Evolutionary conservation across 1,140 invertebrate species (phyloP), one percentile per base, ranked within the genome.

Genomic region (Panonychus citri): DNA sequence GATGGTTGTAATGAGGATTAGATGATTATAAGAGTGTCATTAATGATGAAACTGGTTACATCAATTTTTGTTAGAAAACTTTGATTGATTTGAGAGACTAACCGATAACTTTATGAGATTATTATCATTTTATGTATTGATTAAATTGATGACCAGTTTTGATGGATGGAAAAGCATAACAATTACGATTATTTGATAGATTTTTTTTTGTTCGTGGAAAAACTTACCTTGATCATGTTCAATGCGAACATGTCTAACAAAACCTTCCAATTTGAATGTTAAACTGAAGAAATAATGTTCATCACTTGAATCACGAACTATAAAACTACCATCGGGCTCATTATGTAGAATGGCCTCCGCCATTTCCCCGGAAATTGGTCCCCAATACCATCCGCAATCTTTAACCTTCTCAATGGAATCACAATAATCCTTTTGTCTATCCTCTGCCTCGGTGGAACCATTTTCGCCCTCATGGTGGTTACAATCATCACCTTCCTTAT

Each of bases 201-300:
- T n/a, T n/a, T n/a, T n/a, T n/a, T n/a, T n/a, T 26, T n/a, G n/a
- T n/a, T n/a, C n/a, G 21, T 43, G 4, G 17, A 61, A 62, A 34
- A 34, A 34, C 30, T 73, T 74, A 93, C 89, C 88, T 76, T 95
- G 88, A 75, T 91, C 85, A 70, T 95, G 88, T 72, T 95, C 90
- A 67, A 97, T 96, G 63, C 91, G 77, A 48, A 93, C 89, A 70
- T 96, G 90, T 60, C 89, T 77, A 55, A 95, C 82, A 63, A 82
- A 81, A 63, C 82, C 83, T 72, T 91, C 88, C 56, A 91, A 74
- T 71, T 90, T 91, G 72, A 95, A 95, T 39, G 88, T 93, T 50
- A 97, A 73, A 55, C 88, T 93, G 69, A 96, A 93, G 64, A 97
- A 93, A 71, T 96, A 95, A 71, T 89, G 85, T 71, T 93, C 84